Evolutionary conservation across 2,113 vertebrate species (phyloP), one percentile per base, ranked within the genome.

Genomic region (Erythrolamprus reginae): DNA sequence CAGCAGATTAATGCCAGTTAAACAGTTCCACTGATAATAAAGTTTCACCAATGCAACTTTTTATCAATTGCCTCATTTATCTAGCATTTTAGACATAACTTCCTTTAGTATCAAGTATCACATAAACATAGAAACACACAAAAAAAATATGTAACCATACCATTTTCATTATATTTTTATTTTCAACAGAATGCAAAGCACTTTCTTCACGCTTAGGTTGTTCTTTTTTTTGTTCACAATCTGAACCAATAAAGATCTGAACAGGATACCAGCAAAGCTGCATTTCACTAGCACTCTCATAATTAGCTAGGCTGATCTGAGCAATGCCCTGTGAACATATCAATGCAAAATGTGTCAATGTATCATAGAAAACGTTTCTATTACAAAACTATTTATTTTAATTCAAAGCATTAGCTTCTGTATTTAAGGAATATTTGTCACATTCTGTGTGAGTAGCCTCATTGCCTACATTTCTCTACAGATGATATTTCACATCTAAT

Each of bases 181-280:
- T 96, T 91, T 90, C 89, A 24, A 94, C 93, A 89, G 94, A 93
- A 88, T 45, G 90, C 12, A 93, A 7, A 58, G 88, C 88, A 92
- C 77, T 96, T 89, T 96, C 97, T 94, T 89, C 96, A 86, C 89
- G 90, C 2, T 93, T 94, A 47, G 90, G 95, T n/a, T 94, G 96
- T 89, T 91, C 98, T 96, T 50, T 96, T 28, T 86, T 91, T 94
- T 89, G 91, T 21, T 97, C 96, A 0, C 95, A 92, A 83, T 98
- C 98, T 0, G 96, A 92, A 93, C 97, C 97, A 88, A 96, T 95
- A 95, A 98, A 96, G 94, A 97, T 98, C 92, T 98, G 98, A 82
- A 99, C 96, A 3, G 97, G 61, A 92, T 98, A 98, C 98, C 98
- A 99, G 93, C 97, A 98, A 95, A 98, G 98, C 91, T 97, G 95